Conservation (phyloP, 1,140 invertebrate genomes). For the Druon quercuslanigerum region DNA sequence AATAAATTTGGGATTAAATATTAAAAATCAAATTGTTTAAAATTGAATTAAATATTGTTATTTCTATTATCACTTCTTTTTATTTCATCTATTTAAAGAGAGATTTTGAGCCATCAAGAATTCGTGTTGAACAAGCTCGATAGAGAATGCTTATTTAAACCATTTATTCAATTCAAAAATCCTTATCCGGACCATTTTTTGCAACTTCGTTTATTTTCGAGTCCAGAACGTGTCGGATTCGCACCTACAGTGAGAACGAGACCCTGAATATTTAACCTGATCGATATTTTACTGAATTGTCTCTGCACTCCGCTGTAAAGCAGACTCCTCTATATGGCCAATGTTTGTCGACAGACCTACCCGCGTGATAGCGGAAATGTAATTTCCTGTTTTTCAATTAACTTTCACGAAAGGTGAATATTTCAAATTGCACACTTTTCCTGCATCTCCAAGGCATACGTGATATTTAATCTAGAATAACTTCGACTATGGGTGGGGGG, state of each 20-base stretch:
- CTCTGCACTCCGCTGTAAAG: neutral
- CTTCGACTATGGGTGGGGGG: too few species aligned
- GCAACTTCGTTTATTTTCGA: conserved; percentile 17
- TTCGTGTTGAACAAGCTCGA: too few species aligned
- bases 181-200: conserved; percentile 4
- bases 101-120: too few species aligned
- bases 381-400: conserved; percentile 30
- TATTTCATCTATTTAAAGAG: too few species aligned
- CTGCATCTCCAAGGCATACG: neutral
- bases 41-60: too few species aligned
- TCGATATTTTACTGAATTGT: conserved; percentile 19
- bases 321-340: conserved; percentile 17
- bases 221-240: conserved; percentile 21
- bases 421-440: neutral
- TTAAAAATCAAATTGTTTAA: too few species aligned
- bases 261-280: conserved; percentile 16
- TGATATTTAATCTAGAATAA: too few species aligned
- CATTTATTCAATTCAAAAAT: conserved; percentile 14
- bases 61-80: too few species aligned
- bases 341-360: neutral
- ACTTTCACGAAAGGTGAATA: neutral
- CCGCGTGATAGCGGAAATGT: conserved; percentile 13
- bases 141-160: neutral
- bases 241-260: conserved; percentile 6
- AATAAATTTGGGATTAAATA: too few species aligned